Evolutionary conservation across 2,113 vertebrate genomes (phyloP).

Genomic region (Xiphophorus couchianus): DNA sequence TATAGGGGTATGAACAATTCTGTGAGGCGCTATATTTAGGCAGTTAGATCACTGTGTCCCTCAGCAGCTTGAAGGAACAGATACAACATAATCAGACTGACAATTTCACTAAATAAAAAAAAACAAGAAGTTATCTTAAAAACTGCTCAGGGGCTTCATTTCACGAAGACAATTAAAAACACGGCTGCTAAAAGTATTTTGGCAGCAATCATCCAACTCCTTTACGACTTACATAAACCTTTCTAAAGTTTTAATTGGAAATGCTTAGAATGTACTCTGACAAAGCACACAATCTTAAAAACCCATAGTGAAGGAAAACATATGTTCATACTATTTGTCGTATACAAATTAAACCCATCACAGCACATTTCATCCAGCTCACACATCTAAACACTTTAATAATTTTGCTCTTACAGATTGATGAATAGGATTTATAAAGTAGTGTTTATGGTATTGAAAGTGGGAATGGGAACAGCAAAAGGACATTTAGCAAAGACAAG

Average conservation of each 20-base stretch:
- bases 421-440: slow-evolving; percentile 27
- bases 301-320: slow-evolving; percentile 4
- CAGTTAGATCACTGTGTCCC: background rate
- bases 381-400: slow-evolving; percentile 5
- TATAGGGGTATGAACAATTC: background rate
- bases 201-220: slow-evolving; percentile 18
- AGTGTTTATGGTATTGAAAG: slow-evolving; percentile 9
- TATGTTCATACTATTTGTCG: background rate
- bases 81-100: background rate
- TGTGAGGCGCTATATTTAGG: background rate
- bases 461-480: too few species aligned
- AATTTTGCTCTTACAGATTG: background rate
- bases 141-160: slow-evolving; percentile 2
- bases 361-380: background rate
- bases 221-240: slow-evolving; percentile 13
- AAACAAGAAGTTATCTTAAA: background rate
- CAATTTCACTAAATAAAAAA: background rate
- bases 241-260: slow-evolving; percentile 32
- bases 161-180: background rate
- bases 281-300: background rate
- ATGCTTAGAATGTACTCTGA: background rate
- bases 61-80: background rate
- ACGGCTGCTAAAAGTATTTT: slow-evolving; percentile 17
- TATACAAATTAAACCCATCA: slow-evolving; percentile 17
- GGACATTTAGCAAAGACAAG: background rate